Evolutionary conservation across 2,113 vertebrate species (phyloP), one percentile per base, ranked within the genome.

Genomic region (Gobiocypris rarus): DNA sequence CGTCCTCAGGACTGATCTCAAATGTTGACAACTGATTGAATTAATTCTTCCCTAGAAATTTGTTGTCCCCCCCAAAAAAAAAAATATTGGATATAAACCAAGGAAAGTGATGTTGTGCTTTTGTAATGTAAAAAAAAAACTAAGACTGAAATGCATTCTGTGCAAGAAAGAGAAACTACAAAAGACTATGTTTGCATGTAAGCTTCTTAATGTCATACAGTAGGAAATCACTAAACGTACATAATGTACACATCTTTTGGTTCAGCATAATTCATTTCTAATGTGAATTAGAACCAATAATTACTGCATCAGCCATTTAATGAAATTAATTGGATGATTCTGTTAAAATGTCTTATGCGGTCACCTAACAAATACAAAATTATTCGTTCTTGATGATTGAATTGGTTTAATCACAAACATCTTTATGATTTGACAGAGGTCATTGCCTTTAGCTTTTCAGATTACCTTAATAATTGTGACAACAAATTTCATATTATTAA

Each of bases 1-100:
- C 28, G 54, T 88, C 58, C 65, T 63, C 22, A 77, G 5, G 83
- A 14, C 81, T 88, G 88, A 91, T 88, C 79, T 73, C 69, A 89
- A 85, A 87, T 89, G 87, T 31, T 31, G 1, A 31, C 3, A 31
- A 31, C 63, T 38, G 31, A 38, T 38, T 69, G 65, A 17, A 69
- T 22, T 69, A 0, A 38, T 67, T 67, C 3, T 67, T 67, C 15
- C 7, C 38, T 22, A 22, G 8, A 69, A 69, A 69, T 38, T 9
- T 7, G 14, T 65, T 65, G 6, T 7, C 7, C 6, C 15, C 61
- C 14, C 26, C 34, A 0, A 5, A 28, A 67, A 38, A 38, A 67
- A 38, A 38, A 19, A 31, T 67, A 17, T 34, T 67, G 63, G 63
- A 65, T 31, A 34, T 67, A 67, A 67, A 67, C 3, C 4, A 9